Evolutionary conservation across 2,113 vertebrate species (phyloP), one percentile per base, ranked within the genome.

Genomic region (Todiramphus saurophagus): DNA sequence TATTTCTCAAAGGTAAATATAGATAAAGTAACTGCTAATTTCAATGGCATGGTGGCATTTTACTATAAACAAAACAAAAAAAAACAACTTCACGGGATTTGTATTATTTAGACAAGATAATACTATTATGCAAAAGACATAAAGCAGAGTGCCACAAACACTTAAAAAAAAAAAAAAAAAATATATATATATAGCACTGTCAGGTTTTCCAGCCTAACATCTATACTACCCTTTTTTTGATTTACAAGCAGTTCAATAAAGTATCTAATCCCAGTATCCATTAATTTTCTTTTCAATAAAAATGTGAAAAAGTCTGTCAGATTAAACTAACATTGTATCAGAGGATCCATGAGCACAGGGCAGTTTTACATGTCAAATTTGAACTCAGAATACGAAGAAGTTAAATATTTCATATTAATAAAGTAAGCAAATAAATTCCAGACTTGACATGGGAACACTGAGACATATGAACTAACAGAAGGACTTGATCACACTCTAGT

Each of bases 211-310:
- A 72, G 8, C 3, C 20, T 72, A 73, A 87, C 15, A 11, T 68
- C 41, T 90, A 75, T 14, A 25, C 11, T 87, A 64, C 12, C 15
- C 28, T 51, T 83, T 15, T 79, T 92, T 44, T 93, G 30, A 82
- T 92, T 94, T 95, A 89, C 50, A 89, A 91, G 58, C 14, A 62
- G 37, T 75, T 87, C 56, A 68, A 46, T 50, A 39, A 90, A 84
- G n/a, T 55, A 81, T 67, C 66, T 76, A 53, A 58, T 82, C 21
- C 53, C 28, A 92, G 13, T 50, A 76, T 82, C 89, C 77, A 81
- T 89, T 63, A 68, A 68, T 94, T 94, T 90, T 90, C 69, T 68
- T 87, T 76, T 89, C 37, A 89, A 75, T 73, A 87, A 91, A 96
- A 67, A 59, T 43, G 24, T 35, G 81, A 80, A 16, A 83, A 89